Base-by-base conservation (phyloP, 2,113 vertebrate species). In the Ptilorrhoa leucosticta region DNA sequence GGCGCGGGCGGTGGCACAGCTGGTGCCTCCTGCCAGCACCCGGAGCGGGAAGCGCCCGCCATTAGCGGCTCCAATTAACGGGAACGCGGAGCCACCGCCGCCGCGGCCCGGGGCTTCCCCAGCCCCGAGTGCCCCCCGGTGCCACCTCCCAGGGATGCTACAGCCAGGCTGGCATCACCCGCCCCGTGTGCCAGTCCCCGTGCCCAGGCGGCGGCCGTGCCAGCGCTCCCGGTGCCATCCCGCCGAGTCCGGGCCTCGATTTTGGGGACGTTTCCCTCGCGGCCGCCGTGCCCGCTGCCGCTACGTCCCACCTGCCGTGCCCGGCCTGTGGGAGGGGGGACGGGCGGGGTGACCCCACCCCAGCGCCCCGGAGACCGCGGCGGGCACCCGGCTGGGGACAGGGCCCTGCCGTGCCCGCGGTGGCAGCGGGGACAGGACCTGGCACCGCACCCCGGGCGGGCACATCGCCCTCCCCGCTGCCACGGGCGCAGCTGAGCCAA, bases 1-100 rank as follows among this genome's bases (percentile, higher is more conserved):
- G 66, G 92, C 88, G 91, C 89, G 87, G 89, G 93, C 94, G 94
- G 94, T 96, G 97, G 97, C 97, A 95, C 97, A 98, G 98, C 98
- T 98, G 97, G 97, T 91, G 69, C 97, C 94, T 97, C 84, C 97
- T 96, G 94, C 95, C 87, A 97, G 96, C 97, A 50, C 97, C 97
- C 96, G 7, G 77, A 97, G 97, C 96, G 95, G 95, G 94, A 85
- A 94, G 96, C 95, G 63, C 94, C 48, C 73, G 94, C 96, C 96
- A 98, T 98, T 97, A 97, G 97, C 98, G 96, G 87, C 98, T 98
- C 97, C 97, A 97, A 97, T 98, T 98, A 98, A 69, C 73, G 85
- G 94, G 83, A 97, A 87, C 97, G 89, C 91, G 84, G 97, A 97
- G 88, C 95, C 60, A 11, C 95, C 66, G 75, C 96, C 60, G 12